Conservation (phyloP, 2,888 invertebrate genomes). For the Phengaris arion region DNA sequence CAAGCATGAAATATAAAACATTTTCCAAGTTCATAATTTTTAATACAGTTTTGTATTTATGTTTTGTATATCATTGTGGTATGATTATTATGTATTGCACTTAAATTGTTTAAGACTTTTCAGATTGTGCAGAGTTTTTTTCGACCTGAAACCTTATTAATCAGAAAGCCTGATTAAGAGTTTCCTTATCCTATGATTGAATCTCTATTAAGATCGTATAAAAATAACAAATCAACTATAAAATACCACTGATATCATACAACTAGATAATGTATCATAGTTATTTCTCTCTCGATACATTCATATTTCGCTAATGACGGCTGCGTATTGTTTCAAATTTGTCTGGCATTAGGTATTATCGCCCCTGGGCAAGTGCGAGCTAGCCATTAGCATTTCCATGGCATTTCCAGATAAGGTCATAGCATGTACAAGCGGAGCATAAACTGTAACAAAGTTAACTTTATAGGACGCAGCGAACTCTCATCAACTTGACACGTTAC, state of each 20-base stretch:
- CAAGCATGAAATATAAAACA: background rate
- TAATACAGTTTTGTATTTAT: background rate
- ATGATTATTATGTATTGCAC: background rate
- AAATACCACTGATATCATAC: too few relatives aligned
- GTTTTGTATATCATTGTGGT: background rate
- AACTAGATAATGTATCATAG: too few relatives aligned
- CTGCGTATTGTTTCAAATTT: constrained; percentile 31
- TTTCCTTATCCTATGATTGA: too few relatives aligned
- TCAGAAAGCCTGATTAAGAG: background rate
- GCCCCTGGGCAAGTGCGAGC: constrained; percentile 58
- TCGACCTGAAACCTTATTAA: background rate
- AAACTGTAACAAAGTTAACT: constrained; percentile 26
- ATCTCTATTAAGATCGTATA: too few relatives aligned
- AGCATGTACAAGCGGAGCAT: constrained; percentile 25
- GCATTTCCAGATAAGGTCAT: constrained; percentile 62
- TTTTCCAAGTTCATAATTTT: background rate
- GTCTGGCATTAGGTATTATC: constrained; percentile 48
- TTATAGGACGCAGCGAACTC: constrained; percentile 26
- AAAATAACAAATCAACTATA: background rate
- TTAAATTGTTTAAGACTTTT: background rate
- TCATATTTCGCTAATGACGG: background rate
- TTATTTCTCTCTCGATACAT: background rate
- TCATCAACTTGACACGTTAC: constrained; percentile 24
- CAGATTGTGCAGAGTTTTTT: too few relatives aligned
- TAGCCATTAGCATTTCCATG: constrained; percentile 72